Evolutionary conservation across 1,140 invertebrate species (phyloP), one percentile per base, ranked within the genome.

Genomic region (Scaptomyza montana): DNA sequence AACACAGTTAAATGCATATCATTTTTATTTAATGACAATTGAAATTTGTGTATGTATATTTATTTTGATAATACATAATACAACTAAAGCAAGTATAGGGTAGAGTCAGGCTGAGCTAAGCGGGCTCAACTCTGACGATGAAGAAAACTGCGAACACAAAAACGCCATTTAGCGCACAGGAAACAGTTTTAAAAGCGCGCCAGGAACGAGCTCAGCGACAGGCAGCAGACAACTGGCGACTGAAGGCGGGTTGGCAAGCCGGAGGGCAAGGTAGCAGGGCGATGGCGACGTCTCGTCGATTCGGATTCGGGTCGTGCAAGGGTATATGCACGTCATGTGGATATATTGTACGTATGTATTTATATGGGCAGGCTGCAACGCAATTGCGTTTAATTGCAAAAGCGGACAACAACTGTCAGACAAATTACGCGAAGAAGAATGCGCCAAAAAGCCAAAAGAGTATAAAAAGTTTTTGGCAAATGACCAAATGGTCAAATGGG

Each of bases 101-200:
- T 71, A 59, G 21, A 46, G 7, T 43, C 30, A 9, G 53, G 54
- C 62, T 71, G 68, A 71, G 62, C 69, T 63, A 60, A 72, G 55
- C 63, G 63, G 63, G 63, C 50, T 67, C 64, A 68, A 49, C 41
- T 36, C 46, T 61, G 55, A 55, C 63, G 46, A 72, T 59, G 69
- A 56, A 61, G 78, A 69, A 80, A 76, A 77, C 21, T 45, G 74
- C 63, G 75, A 84, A 69, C 69, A 87, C 84, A 87, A 87, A 89
- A 87, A 87, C 84, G 76, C 79, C 82, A 87, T 87, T 87, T 87
- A 87, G 79, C 64, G 77, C 79, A 84, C 84, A 89, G 84, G 84
- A 89, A 87, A 64, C 78, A 67, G 84, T 89, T 87, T 82, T 89
- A 89, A 87, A 87, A 87, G 84, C 82, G 65, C 75, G 51, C 70